Evolutionary conservation across 1,140 invertebrate genomes (phyloP), one percentile per base, ranked within the genome.

Genomic region (Musca domestica): DNA sequence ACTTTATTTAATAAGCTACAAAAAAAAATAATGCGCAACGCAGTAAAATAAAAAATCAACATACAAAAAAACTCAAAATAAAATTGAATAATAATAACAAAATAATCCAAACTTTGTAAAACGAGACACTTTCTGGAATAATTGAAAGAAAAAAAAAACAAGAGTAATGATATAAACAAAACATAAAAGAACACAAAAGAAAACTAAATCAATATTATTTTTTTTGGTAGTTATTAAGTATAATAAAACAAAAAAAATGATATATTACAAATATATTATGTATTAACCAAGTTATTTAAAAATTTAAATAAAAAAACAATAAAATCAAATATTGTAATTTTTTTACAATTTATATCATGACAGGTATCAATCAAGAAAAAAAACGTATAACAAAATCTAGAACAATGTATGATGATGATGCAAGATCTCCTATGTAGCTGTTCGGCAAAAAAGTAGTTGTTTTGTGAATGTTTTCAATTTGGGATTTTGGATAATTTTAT

Each of bases 221-320:
- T 41, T 61, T 61, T 61, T 17, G 27, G 6, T 61, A 61, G 56
- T 41, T 61, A 41, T 34, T 61, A 61, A 61, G 56, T 34, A 61
- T 41, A 27, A 58, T 19, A 30, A 54, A 58, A 30, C 54, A 61
- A 61, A 12, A 41, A 2, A 58, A 61, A 61, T 56, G 52, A 56
- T 61, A 61, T 61, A 61, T 61, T 61, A 17, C 30, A 61, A 61
- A 61, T 61, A 61, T 61, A 61, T 61, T 61, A 61, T 34, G 56
- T 61, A 61, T 61, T 61, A 61, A 61, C 56, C 56, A 61, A 61
- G 56, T 61, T 61, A 61, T 61, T 61, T 61, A 61, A 61, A 41
- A 61, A 61, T 61, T 61, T 61, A 61, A 61, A 61, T 61, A 61
- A 61, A 41, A 61, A 61, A 61, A 20, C 27, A 61, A 61, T 34